These are phyloP conservation scores for Gnathonemus echidnorhynchus DNA, from an alignment of 2,113 vertebrate genomes.

Conservation along the genomic window DNA sequence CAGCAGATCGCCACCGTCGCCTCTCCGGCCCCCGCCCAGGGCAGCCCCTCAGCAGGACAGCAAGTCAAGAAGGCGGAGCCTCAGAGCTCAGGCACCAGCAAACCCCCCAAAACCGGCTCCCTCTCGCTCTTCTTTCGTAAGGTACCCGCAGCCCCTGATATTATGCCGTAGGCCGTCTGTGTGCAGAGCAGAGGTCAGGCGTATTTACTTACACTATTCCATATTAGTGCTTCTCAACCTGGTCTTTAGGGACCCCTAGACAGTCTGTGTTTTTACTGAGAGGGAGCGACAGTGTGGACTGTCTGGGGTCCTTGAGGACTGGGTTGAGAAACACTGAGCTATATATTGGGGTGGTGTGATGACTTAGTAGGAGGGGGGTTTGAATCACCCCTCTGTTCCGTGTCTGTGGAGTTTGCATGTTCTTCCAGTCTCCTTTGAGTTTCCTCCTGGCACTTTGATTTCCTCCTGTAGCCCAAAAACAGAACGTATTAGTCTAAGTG, in stretches of 20 bases:
- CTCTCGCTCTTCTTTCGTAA: slow-evolving; percentile 94
- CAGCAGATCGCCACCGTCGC: slow-evolving; percentile 53
- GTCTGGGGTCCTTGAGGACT: neutral
- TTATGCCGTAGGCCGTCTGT: neutral
- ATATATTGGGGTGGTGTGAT: neutral
- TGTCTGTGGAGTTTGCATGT: neutral
- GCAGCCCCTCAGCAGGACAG: slow-evolving; percentile 51
- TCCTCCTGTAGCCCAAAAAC: neutral
- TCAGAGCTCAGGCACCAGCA: slow-evolving; percentile 42
- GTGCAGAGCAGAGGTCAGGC: neutral
- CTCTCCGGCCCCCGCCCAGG: slow-evolving; percentile 56
- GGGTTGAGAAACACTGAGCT: neutral
- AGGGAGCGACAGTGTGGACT: neutral
- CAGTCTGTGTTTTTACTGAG: neutral
- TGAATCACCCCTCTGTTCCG: neutral
- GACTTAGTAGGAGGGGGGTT: neutral
- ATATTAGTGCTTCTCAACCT: neutral
- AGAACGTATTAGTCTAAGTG: neutral
- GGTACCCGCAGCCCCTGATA: slow-evolving; percentile 45
- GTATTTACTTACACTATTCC: neutral
- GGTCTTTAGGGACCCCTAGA: neutral
- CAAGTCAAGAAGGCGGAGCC: slow-evolving; percentile 44
- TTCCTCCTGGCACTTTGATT: neutral
- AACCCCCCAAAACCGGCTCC: slow-evolving; percentile 79
- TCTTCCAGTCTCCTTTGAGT: neutral